Evolutionary conservation across 2,113 vertebrate genomes (phyloP).

Genomic region (Ophthalmolycus amberensis): DNA sequence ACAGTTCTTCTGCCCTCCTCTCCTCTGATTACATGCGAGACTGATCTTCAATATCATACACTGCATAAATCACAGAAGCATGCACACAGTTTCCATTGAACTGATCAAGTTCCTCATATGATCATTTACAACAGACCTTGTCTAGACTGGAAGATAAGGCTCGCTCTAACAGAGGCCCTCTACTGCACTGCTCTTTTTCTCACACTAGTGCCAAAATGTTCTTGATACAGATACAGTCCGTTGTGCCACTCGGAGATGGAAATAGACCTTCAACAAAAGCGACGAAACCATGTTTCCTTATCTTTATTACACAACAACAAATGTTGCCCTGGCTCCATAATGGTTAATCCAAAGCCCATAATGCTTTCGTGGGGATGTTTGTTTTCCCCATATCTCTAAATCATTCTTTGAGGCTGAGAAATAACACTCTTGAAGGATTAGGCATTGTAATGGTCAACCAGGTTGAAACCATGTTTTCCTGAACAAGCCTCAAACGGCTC

Average conservation of each 20-base stretch:
- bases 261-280: not conserved
- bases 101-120: slow-evolving; percentile 27
- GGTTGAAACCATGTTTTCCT: not conserved
- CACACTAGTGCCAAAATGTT: slow-evolving; percentile 2
- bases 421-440: not conserved
- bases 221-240: slow-evolving; percentile 15
- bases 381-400: not conserved
- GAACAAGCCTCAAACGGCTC: not conserved
- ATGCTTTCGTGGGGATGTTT: not conserved
- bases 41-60: not conserved
- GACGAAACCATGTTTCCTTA: slow-evolving; percentile 6
- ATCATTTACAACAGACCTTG: slow-evolving; percentile 56
- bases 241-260: slow-evolving; percentile 1
- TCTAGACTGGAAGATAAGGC: slow-evolving; percentile 50
- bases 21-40: not conserved
- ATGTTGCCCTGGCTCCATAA: not conserved
- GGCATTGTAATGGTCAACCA: not conserved
- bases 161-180: slow-evolving; percentile 4
- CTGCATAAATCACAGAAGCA: not conserved
- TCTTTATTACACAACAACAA: not conserved
- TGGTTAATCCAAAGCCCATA: not conserved
- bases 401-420: slow-evolving; percentile 4
- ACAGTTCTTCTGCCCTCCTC: slow-evolving; percentile 32
- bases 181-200: slow-evolving; percentile 10
- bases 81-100: slow-evolving; percentile 20